Percentiles rank a stretch among this genome's conserved stretches.
phyloP scores from a whole-genome alignment of 2,113 vertebrate species.

The Acrocephalus kingi region DNA sequence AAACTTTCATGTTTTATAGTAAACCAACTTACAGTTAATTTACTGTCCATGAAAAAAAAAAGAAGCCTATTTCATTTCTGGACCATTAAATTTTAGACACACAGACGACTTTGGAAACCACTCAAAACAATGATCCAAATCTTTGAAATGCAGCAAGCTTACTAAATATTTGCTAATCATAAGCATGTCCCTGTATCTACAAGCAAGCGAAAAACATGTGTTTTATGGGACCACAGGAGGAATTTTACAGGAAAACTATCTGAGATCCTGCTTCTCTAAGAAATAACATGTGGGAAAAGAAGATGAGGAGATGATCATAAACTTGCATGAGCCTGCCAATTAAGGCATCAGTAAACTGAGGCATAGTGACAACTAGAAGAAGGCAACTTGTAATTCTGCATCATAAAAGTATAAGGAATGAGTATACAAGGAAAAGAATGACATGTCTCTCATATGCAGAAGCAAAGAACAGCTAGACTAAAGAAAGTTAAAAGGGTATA shows the following conservation, averaged over 20 bases:
- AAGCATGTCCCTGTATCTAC: background rate
- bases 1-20: background rate
- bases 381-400: background rate
- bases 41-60: background rate
- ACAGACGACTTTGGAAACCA: background rate
- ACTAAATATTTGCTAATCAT: background rate
- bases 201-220: background rate
- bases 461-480: background rate
- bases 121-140: background rate
- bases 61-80: background rate
- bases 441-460: background rate
- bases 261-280: background rate
- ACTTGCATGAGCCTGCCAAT: background rate
- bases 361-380: background rate
- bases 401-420: background rate
- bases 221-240: background rate
- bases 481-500: background rate
- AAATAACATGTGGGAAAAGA: background rate
- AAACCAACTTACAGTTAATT: background rate
- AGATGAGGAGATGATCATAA: background rate
- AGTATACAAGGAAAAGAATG: background rate
- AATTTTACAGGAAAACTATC: background rate
- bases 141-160: background rate
- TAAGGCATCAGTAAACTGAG: background rate
- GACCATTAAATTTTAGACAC: background rate